Evolutionary conservation across 2,888 invertebrate genomes (phyloP).

Genomic region (Globia sparganii): DNA sequence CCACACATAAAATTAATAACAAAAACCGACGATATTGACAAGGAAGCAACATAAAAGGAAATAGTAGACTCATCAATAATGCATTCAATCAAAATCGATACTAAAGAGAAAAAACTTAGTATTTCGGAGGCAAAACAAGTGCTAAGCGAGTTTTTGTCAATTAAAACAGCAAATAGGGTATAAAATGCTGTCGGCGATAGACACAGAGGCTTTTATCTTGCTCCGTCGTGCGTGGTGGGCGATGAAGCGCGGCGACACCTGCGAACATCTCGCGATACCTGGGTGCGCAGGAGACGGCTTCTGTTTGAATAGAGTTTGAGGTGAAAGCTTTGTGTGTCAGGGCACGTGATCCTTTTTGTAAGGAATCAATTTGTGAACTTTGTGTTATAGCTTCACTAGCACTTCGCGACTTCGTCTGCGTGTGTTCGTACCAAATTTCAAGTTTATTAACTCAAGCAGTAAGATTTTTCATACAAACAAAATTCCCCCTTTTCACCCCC

Average conservation of each 20-base stretch:
- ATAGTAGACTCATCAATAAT: slow-evolving; percentile 46
- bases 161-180: slow-evolving; percentile 59
- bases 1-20: slow-evolving; percentile 17
- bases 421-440: no score
- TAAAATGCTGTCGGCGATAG: slow-evolving; percentile 53
- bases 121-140: slow-evolving; percentile 46
- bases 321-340: background rate
- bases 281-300: slow-evolving; percentile 56
- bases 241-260: slow-evolving; percentile 74
- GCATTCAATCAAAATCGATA: slow-evolving; percentile 52
- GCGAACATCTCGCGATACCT: slow-evolving; percentile 66
- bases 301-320: background rate
- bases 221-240: slow-evolving; percentile 64
- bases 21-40: slow-evolving; percentile 46
- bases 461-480: no score
- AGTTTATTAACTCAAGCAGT: no score
- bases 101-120: slow-evolving; percentile 25
- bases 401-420: no score
- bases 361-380: background rate
- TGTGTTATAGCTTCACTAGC: background rate
- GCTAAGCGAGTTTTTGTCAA: slow-evolving; percentile 48
- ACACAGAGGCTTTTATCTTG: slow-evolving; percentile 61
- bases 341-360: background rate
- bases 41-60: slow-evolving; percentile 21
- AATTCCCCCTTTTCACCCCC: no score